These are phyloP conservation scores for Synchiropus splendidus DNA, from an alignment of 2,113 vertebrate species.

Conservation along the genomic window DNA sequence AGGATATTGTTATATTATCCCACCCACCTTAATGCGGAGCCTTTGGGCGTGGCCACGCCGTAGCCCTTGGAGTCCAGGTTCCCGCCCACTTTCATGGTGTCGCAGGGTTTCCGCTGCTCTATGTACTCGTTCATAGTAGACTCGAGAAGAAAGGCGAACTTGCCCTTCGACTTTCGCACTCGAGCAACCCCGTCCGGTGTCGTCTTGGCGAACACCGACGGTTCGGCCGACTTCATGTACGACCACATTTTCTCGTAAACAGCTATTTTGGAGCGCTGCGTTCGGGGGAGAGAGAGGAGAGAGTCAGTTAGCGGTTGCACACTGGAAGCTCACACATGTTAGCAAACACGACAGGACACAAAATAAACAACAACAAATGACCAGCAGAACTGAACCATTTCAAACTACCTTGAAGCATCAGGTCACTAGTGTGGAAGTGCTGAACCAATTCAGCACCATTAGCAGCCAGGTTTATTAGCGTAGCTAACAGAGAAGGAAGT, in stretches of 20 bases:
- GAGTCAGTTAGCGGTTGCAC: conserved; percentile 17
- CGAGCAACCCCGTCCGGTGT: conserved; percentile 93
- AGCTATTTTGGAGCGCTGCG: conserved; percentile 94
- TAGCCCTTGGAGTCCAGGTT: conserved; percentile 99
- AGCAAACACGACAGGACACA: too few relatives aligned
- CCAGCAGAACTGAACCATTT: too few relatives aligned
- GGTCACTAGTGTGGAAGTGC: too few relatives aligned
- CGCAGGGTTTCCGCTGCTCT: conserved; percentile 98
- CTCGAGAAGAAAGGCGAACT: conserved; percentile 97
- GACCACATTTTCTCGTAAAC: conserved; percentile 99
- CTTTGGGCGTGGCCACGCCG: conserved; percentile 98
- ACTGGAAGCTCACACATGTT: background rate
- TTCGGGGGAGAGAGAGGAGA: conserved; percentile 38
- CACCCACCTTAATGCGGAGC: conserved; percentile 99
- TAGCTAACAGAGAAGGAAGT: too few relatives aligned
- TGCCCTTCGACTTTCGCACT: conserved; percentile 97
- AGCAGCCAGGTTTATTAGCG: too few relatives aligned
- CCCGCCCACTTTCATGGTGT: conserved; percentile 99
- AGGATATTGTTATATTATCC: conserved; percentile 98
- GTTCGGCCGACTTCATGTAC: conserved; percentile 98
- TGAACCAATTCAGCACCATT: too few relatives aligned
- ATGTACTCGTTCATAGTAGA: conserved; percentile 99
- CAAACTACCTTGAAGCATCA: too few relatives aligned
- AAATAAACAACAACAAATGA: too few relatives aligned
- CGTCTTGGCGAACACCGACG: conserved; percentile 97